These are phyloP conservation scores for Sussaba pulchella DNA, from an alignment of 2,888 invertebrate genomes.

Conservation along the genomic window DNA sequence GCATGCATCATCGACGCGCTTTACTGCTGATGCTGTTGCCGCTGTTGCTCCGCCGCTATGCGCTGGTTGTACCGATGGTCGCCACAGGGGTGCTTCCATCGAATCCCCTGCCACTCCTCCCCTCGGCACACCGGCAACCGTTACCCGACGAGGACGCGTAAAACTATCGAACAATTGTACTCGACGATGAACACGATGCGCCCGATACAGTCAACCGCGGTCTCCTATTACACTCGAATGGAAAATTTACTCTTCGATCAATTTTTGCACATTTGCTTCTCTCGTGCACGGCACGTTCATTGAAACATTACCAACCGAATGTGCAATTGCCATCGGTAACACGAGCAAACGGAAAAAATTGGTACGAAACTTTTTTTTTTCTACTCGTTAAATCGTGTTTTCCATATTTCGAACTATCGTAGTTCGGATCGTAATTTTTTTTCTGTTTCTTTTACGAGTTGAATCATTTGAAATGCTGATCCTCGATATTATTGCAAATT, in stretches of 20 bases:
- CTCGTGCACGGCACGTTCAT: too few species aligned
- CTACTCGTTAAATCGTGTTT: too few species aligned
- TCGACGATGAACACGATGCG: slow-evolving; percentile 32
- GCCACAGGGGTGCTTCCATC: slow-evolving; percentile 40
- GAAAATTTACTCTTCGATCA: background rate
- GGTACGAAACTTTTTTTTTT: too few species aligned
- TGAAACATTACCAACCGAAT: too few species aligned
- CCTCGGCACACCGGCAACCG: slow-evolving; percentile 31
- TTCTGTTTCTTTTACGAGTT: too few species aligned
- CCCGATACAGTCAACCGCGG: slow-evolving; percentile 6
- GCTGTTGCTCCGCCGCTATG: slow-evolving; percentile 36
- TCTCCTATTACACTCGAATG: slow-evolving; percentile 1
- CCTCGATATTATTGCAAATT: too few species aligned
- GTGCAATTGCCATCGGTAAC: too few species aligned
- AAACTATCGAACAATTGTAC: slow-evolving; percentile 28
- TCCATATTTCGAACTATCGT: too few species aligned
- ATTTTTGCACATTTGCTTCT: background rate
- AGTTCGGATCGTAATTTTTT: too few species aligned
- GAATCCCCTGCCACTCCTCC: slow-evolving; percentile 6
- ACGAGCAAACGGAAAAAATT: too few species aligned
- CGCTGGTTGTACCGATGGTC: slow-evolving; percentile 24
- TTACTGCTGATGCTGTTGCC: slow-evolving; percentile 36
- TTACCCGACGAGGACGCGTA: slow-evolving; percentile 33
- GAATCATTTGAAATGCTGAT: too few species aligned
- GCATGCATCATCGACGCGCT: slow-evolving; percentile 63